Evolutionary conservation across 2,113 vertebrate species (phyloP).

Genomic region (Colistium nudipinnis): DNA sequence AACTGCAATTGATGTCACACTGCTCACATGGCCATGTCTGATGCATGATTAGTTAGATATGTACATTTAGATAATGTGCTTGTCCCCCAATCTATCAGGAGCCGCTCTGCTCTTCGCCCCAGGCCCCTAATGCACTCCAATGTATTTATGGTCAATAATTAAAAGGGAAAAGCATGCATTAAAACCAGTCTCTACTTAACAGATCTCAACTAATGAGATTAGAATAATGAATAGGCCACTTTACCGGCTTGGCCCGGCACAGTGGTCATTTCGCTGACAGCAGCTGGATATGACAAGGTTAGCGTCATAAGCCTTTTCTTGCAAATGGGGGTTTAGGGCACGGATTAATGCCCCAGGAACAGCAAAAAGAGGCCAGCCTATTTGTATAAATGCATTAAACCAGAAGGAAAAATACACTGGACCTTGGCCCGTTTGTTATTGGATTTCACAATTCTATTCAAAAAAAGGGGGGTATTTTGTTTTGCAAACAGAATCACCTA

Average conservation of each 20-base stretch:
- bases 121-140: constrained; percentile 83
- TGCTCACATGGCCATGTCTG: constrained; percentile 57
- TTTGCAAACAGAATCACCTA: constrained; percentile 42
- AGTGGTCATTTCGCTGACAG: constrained; percentile 78
- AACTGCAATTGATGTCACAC: constrained; percentile 79
- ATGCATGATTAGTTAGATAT: constrained; percentile 81
- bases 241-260: constrained; percentile 72
- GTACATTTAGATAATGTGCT: constrained; percentile 86
- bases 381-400: constrained; percentile 76
- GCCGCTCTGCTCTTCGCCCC: constrained; percentile 64
- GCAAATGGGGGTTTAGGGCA: constrained; percentile 66
- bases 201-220: constrained; percentile 89
- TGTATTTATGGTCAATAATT: constrained; percentile 88
- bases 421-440: constrained; percentile 64
- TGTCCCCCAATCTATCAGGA: constrained; percentile 80
- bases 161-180: constrained; percentile 87
- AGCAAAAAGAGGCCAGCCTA: constrained; percentile 64
- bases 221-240: constrained; percentile 86
- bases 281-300: constrained; percentile 86
- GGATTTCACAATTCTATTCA: constrained; percentile 73
- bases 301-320: constrained; percentile 78
- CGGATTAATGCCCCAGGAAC: constrained; percentile 67
- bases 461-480: constrained; percentile 72
- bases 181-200: constrained; percentile 86
- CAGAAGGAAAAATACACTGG: constrained; percentile 58